A percentile compares a stretch with the other conserved stretches of the same genome.
These are phyloP conservation scores for Phocoena phocoena DNA, from an alignment of 2,113 vertebrate species.

Conservation along the genomic window DNA sequence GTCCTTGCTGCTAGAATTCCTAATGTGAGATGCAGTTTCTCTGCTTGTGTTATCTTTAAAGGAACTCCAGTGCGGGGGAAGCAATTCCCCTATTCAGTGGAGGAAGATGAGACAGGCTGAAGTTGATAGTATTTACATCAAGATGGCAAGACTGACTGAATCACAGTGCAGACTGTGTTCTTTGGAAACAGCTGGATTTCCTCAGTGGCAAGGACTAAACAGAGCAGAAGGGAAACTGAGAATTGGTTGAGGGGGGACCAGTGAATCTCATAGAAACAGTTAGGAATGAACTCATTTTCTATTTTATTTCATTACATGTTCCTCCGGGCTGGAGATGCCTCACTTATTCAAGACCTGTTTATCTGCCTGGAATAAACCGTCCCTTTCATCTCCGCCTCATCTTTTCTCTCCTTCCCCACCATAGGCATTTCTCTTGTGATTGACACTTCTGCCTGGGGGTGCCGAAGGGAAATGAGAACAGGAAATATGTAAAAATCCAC, in stretches of 20 bases:
- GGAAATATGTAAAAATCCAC: constrained; percentile 35
- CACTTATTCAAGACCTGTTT: constrained; percentile 20
- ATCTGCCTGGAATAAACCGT: constrained; percentile 24
- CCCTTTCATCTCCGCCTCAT: constrained; percentile 9
- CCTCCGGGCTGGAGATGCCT: neutral
- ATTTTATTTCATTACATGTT: constrained; percentile 37
- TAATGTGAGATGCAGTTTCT: neutral
- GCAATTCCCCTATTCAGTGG: neutral
- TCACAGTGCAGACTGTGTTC: neutral
- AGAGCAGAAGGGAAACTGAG: constrained; percentile 22
- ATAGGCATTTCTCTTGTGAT: constrained; percentile 28
- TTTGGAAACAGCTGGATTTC: constrained; percentile 40
- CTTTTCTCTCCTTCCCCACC: neutral
- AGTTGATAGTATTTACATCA: neutral
- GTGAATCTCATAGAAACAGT: constrained; percentile 7
- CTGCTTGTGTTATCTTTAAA: constrained; percentile 34
- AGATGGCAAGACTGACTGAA: neutral
- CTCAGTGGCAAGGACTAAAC: constrained; percentile 39
- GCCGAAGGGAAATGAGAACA: constrained; percentile 28
- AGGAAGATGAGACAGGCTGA: neutral
- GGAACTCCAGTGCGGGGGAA: neutral
- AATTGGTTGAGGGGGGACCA: neutral
- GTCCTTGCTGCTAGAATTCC: constrained; percentile 36
- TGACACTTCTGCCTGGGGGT: constrained; percentile 16
- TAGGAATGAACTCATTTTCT: constrained; percentile 39